Conservation (phyloP, 2,888 invertebrate genomes). For the Ommatoiulus sabulosus region DNA sequence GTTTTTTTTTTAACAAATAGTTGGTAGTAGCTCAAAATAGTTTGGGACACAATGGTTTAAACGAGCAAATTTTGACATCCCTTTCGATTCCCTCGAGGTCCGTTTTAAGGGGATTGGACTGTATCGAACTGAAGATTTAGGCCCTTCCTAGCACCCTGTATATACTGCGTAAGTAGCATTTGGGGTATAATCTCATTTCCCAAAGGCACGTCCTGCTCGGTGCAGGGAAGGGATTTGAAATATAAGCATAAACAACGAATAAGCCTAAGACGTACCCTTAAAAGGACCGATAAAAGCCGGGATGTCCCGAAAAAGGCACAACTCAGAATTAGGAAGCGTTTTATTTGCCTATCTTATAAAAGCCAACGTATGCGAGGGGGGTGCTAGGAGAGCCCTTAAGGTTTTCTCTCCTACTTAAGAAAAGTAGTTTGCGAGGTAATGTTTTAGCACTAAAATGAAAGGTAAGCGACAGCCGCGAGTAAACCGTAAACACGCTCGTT, state of each 20-base stretch:
- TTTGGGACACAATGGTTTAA: no score
- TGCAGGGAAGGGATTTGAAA: constrained; percentile 22
- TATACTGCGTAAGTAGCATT: no score
- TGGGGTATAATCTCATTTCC: background rate
- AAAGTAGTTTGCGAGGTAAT: constrained; percentile 19
- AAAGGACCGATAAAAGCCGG: background rate
- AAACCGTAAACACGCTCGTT: constrained; percentile 40
- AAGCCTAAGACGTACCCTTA: constrained; percentile 31
- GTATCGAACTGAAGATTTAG: no score
- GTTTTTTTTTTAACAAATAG: no score
- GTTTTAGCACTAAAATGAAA: constrained; percentile 34
- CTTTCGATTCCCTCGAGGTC: no score
- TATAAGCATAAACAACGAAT: constrained; percentile 40
- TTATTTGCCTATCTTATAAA: constrained; percentile 35
- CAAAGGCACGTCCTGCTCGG: background rate
- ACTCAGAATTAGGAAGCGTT: constrained; percentile 39
- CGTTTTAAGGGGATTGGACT: no score
- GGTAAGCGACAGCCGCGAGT: constrained; percentile 28
- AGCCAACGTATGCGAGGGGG: background rate
- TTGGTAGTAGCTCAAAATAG: no score
- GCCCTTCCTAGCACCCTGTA: constrained; percentile 26
- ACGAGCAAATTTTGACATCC: no score
- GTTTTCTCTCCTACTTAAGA: constrained; percentile 7
- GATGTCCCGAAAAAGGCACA: constrained; percentile 35
- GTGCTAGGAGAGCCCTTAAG: background rate